A percentile compares a stretch with the other conserved stretches of the same genome.
These are phyloP conservation scores for Amphimedon queenslandica DNA, from an alignment of 37 sponge, comb jelly and placozoan genomes.

Conservation along the genomic window DNA sequence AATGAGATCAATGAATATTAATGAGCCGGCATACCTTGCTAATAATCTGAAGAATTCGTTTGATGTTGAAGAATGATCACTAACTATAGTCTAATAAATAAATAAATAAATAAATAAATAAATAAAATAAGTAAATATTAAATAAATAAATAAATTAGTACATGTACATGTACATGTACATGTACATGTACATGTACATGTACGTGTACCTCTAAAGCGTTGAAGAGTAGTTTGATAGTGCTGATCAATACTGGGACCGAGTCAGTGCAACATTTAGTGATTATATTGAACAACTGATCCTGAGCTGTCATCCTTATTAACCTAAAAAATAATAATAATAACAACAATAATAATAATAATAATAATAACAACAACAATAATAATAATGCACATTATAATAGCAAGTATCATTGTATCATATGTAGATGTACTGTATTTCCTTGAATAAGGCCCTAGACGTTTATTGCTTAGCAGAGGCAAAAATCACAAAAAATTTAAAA, in stretches of 20 bases:
- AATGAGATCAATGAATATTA: neutral
- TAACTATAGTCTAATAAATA: slow-evolving; percentile 48
- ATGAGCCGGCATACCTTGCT: slow-evolving; percentile 29
- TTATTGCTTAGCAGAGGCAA: no score
- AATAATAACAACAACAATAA: no score
- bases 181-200: no score
- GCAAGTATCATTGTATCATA: no score
- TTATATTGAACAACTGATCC: slow-evolving; percentile 81
- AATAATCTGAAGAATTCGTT: slow-evolving; percentile 77
- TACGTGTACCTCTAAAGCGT: slow-evolving; percentile 44
- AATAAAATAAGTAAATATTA: slow-evolving; percentile 4
- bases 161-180: no score
- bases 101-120: slow-evolving; percentile 4
- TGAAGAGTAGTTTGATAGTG: slow-evolving; percentile 60
- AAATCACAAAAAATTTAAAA: no score
- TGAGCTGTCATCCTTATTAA: slow-evolving; percentile 62
- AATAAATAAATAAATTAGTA: neutral
- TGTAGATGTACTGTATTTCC: no score
- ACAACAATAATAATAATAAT: no score
- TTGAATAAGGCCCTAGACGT: no score
- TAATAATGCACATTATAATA: no score
- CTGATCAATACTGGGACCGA: slow-evolving; percentile 14
- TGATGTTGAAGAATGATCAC: slow-evolving; percentile 70
- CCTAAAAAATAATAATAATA: no score
- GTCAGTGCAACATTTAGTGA: slow-evolving; percentile 54